phyloP scores from a whole-genome alignment of 2,888 invertebrate genomes.

The Hartigia nigra region DNA sequence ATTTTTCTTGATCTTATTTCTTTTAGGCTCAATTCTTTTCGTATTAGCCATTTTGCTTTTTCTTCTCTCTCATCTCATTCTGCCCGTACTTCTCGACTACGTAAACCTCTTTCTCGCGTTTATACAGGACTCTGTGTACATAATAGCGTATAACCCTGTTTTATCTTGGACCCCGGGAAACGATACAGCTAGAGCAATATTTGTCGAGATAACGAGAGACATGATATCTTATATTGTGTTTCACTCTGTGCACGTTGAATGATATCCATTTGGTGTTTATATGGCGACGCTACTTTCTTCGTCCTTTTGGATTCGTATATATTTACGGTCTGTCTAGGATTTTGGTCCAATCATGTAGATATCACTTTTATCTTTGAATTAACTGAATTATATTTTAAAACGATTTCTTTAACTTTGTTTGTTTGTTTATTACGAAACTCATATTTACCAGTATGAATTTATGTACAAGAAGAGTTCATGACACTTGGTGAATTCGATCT shows the following conservation, averaged over 20 bases:
- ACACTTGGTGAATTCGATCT: neutral
- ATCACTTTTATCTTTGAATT: too few relatives aligned
- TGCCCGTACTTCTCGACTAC: neutral
- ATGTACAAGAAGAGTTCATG: neutral
- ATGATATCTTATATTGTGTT: neutral
- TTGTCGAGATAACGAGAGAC: slow-evolving; percentile 15
- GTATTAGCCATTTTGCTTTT: neutral
- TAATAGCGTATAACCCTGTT: neutral
- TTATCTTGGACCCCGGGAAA: neutral
- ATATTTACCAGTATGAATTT: neutral
- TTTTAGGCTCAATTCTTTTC: neutral
- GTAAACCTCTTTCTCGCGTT: neutral
- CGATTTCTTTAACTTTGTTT: neutral
- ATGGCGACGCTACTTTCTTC: neutral
- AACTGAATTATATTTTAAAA: too few relatives aligned
- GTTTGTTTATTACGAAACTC: neutral
- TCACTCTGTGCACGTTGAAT: neutral
- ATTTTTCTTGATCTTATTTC: neutral
- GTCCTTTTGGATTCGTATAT: neutral
- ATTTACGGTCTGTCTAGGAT: neutral
- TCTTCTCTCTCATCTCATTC: neutral
- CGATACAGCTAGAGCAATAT: slow-evolving; percentile 20
- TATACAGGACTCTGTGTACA: neutral
- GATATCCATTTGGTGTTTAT: neutral
- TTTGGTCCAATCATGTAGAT: neutral